Evolutionary conservation across 2,113 vertebrate species (phyloP), one percentile per base, ranked within the genome.

Genomic region (Microtus pennsylvanicus): DNA sequence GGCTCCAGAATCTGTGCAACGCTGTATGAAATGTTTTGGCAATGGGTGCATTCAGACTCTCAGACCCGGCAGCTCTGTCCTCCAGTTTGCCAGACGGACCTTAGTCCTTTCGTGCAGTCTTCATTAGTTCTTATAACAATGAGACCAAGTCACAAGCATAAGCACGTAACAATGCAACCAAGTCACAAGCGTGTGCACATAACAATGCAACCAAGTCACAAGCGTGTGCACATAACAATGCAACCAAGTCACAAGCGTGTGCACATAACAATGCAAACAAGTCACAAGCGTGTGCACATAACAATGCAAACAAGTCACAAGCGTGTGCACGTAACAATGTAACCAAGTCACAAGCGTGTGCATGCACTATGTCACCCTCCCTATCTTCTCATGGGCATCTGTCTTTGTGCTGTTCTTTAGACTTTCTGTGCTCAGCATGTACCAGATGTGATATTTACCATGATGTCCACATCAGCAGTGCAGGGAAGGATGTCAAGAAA

Each of bases 401-500:
- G 14, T 38, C 70, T 87, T 50, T 94, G 58, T 55, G 45, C 50
- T 3, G 61, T 6, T 85, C 80, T 89, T 89, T 12, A 63, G 74
- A 83, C 63, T 95, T 35, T 63, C 24, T 14, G 50, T 47, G 28
- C 52, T 82, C 65, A 22, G 69, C 6, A n/a, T 26, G 21, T 30
- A 69, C 47, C 50, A 91, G 76, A 67, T 22, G 19, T 1, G 21
- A 21, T 75, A 63, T 70, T 72, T 81, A 30, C 38, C 47, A 55
- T 0, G 17, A 6, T 89, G 35, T n/a, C 55, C 9, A 28, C 0
- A 1, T 5, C 22, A 45, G 11, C n/a, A 19, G 7, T 30, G 89
- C 89, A 30, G 28, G n/a, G 45, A 89, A 69, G 19, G 28, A 38
- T 47, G 85, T 21, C 35, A 45, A 77, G 28, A 96, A 83, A 72